These are phyloP conservation scores for Aradophagus sp. DNA, from an alignment of 1,140 invertebrate species.

Conservation along the genomic window DNA sequence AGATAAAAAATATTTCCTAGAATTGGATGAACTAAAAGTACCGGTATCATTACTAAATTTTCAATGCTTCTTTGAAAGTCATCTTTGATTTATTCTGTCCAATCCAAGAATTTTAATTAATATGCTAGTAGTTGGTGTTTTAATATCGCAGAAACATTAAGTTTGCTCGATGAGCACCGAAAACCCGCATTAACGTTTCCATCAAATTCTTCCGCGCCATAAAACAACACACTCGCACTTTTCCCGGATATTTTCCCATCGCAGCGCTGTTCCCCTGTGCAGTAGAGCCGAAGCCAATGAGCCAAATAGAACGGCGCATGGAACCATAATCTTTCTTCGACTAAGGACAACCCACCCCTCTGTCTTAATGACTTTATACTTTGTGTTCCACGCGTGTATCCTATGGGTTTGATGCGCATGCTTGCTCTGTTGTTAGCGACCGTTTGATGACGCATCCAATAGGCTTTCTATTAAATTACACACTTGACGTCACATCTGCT, in stretches of 20 bases:
- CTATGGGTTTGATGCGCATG: conserved; percentile 36
- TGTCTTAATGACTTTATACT: conserved; percentile 55
- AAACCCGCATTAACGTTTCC: conserved; percentile 63
- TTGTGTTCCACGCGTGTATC: conserved; percentile 27
- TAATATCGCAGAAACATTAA: conserved; percentile 53
- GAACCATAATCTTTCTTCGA: conserved; percentile 57
- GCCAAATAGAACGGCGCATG: conserved; percentile 55
- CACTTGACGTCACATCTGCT: conserved; percentile 44
- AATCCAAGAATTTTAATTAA: too few species aligned
- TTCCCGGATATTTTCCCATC: conserved; percentile 33
- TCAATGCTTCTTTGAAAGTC: too few species aligned
- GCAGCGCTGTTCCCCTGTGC: conserved; percentile 10
- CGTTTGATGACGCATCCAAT: conserved; percentile 53
- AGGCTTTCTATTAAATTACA: conserved; percentile 54
- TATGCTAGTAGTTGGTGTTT: conserved; percentile 34
- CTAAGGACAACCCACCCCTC: conserved; percentile 52
- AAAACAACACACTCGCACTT: conserved; percentile 59
- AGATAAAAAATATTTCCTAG: too few species aligned
- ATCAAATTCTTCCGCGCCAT: conserved; percentile 65
- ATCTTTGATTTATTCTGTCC: too few species aligned
- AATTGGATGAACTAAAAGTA: too few species aligned
- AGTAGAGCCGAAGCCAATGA: conserved; percentile 52
- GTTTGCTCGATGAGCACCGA: conserved; percentile 46
- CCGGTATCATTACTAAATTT: too few species aligned
- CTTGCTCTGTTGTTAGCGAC: conserved; percentile 37